Conservation (phyloP, 1,140 invertebrate species). For the Heliothis virescens region DNA sequence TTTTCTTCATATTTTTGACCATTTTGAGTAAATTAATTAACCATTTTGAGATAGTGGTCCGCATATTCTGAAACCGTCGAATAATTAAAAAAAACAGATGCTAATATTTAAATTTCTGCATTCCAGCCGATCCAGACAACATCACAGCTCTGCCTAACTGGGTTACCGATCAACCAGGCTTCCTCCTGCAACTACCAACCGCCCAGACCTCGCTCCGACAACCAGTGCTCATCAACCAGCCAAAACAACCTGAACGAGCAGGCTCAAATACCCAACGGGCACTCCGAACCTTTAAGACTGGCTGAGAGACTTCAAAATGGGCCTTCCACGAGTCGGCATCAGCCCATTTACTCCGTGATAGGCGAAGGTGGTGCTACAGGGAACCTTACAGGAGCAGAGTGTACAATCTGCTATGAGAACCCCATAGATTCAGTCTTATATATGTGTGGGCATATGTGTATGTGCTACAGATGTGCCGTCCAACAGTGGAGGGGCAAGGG, state of each 20-base stretch:
- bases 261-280: slow-evolving; percentile 69
- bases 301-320: slow-evolving; percentile 70
- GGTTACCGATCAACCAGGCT: slow-evolving; percentile 52
- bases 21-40: not conserved
- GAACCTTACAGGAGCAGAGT: slow-evolving; percentile 89
- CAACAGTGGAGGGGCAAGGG: slow-evolving; percentile 96
- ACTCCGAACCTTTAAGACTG: slow-evolving; percentile 61
- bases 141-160: slow-evolving; percentile 59
- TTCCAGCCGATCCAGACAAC: slow-evolving; percentile 68
- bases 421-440: slow-evolving; percentile 97
- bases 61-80: too few species aligned
- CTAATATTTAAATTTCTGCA: slow-evolving; percentile 52
- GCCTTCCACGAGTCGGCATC: slow-evolving; percentile 70
- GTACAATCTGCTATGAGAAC: slow-evolving; percentile 98
- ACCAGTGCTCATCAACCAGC: slow-evolving; percentile 67
- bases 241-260: slow-evolving; percentile 79
- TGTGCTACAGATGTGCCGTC: slow-evolving; percentile 98
- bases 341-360: slow-evolving; percentile 75
- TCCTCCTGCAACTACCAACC: slow-evolving; percentile 59
- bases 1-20: not conserved
- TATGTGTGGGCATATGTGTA: slow-evolving; percentile 99
- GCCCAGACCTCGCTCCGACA: slow-evolving; percentile 56
- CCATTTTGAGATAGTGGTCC: too few species aligned
- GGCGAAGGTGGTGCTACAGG: slow-evolving; percentile 61
- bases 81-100: too few species aligned